Base-by-base conservation (phyloP, 2,888 invertebrate genomes). In the Volucella zonaria region DNA sequence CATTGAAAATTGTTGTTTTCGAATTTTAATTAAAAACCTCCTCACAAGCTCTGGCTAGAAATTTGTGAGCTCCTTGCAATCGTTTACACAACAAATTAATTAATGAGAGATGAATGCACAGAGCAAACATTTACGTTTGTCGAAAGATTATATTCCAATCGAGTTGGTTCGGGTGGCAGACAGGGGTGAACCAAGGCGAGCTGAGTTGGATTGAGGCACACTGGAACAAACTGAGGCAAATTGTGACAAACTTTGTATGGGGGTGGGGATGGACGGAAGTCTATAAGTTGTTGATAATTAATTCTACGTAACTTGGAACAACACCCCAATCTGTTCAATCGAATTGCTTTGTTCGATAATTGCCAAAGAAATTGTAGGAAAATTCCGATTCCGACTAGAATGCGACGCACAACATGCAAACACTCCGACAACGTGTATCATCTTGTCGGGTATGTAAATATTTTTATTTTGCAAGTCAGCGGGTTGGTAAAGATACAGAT, bases 11-110 rank as follows among this genome's bases (percentile, higher is more conserved):
- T 54, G 31, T 31, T 40, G 10, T 40, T 42, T 58, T 58, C 4
- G 31, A 58, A 38, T 56, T 56, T 11, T 38, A 54, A 54, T 54
- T 54, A 54, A 54, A 54, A 54, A 6, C 31, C 31, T 31, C n/a
- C 18, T n/a, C 23, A 52, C n/a, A 54, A 31, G 0, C 6, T 6
- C 31, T 31, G 6, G 4, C 31, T 31, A 6, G 31, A 6, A 31
- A 31, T 31, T 54, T 31, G 8, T n/a, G 12, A 2, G 6, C n/a
- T n/a, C 0, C 12, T 54, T 8, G 8, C 31, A 8, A 3, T 14
- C 38, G 70, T 61, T 71, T 59, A 42, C 49, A 18, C 59, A 71
- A 42, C 59, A 71, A 71, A 61, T 71, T 71, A 71, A 71, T 71
- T 71, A 61, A 51, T 51, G 42, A 31, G 31, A 49, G 18, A 23